A percentile compares a stretch with the other conserved stretches of the same genome.
phyloP scores from a whole-genome alignment of 2,797 vertebrate species.

The Neosilurus hyrtlii region DNA sequence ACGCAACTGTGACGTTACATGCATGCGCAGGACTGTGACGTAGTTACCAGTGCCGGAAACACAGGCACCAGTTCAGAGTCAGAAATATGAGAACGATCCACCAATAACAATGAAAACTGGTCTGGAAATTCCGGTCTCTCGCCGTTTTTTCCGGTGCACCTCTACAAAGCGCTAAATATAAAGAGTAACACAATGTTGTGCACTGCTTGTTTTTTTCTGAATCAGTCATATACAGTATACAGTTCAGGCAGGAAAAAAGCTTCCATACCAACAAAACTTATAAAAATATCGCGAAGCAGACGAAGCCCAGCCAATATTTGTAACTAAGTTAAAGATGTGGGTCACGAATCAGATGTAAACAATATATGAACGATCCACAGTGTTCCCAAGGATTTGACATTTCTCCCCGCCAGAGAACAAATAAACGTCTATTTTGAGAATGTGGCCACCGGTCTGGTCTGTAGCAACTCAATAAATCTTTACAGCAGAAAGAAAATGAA shows the following conservation, averaged over 20 bases:
- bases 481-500: conserved; percentile 21
- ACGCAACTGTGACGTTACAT: too few relatives aligned
- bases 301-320: conserved; percentile 38
- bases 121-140: too few relatives aligned
- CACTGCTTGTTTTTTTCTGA: conserved; percentile 61
- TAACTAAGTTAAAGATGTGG: conserved; percentile 46
- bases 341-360: conserved; percentile 40
- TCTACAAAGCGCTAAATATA: not conserved
- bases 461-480: conserved; percentile 36
- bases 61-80: too few relatives aligned
- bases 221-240: conserved; percentile 57
- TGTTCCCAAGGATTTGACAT: conserved; percentile 40
- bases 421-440: conserved; percentile 45
- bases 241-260: conserved; percentile 58
- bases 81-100: too few relatives aligned
- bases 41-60: too few relatives aligned
- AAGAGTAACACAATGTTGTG: not conserved
- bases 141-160: too few relatives aligned
- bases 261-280: conserved; percentile 12
- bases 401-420: conserved; percentile 38
- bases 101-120: too few relatives aligned
- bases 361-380: conserved; percentile 32
- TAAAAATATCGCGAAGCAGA: conserved; percentile 17
- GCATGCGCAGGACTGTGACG: too few relatives aligned
- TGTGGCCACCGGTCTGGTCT: conserved; percentile 41